Evolutionary conservation across 1,140 invertebrate genomes (phyloP), one percentile per base, ranked within the genome.

Genomic region (Anagrus nilaparvatae): DNA sequence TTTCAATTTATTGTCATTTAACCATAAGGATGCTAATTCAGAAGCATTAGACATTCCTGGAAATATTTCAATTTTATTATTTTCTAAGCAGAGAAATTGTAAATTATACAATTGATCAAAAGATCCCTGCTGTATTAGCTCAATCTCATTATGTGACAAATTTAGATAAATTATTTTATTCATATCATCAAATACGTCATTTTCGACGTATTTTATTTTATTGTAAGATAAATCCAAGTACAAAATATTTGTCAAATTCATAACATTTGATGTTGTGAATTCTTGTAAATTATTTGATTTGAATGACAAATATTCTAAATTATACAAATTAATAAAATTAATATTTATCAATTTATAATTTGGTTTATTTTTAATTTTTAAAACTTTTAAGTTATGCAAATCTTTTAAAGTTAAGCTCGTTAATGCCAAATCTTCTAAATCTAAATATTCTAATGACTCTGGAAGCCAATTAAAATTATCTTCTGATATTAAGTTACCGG

Each of bases 1-100:
- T 24, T 14, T n/a, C 1, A 54, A 46, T 2, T 3, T 14, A 19
- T 54, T 54, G 9, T 45, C 31, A 32, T 9, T 20, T 1, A 54
- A 29, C 0, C 19, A 40, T 10, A 54, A 14, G 7, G 8, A 24
- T 5, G 10, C 25, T 0, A 52, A 9, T 3, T 23, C 9, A 3
- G 9, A 7, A 8, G 34, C 8, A 1, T 6, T 1, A 3, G 0
- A 2, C 0, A 49, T 0, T 9, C 5, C 0, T 1, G 44, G 49
- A 13, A 47, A 5, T 1, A 2, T 1, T 8, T 2, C 1, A 0
- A 53, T 19, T 10, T 14, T 0, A 14, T 53, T 54, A 21, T 40
- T 13, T 13, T 34, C 29, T n/a, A 54, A 24, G 7, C 21, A 19
- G 3, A 53, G 27, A 7, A 9, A 7, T n/a, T 29, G 6, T 2